phyloP scores from a whole-genome alignment of 2,113 vertebrate genomes.

The Crypturellus undulatus region DNA sequence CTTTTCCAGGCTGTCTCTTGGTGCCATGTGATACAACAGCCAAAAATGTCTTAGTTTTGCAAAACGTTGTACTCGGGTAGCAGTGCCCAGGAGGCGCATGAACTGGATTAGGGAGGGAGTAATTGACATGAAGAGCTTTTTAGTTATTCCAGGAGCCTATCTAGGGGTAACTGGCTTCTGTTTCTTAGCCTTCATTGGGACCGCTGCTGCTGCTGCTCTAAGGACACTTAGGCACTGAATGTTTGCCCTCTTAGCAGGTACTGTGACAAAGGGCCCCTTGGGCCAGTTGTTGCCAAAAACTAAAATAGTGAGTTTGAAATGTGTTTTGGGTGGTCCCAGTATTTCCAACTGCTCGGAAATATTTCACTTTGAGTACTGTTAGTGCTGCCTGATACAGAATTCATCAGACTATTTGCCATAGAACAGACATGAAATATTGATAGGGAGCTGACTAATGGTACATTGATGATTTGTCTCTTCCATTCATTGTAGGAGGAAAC shows the following conservation, averaged over 20 bases:
- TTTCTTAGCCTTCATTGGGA: not conserved
- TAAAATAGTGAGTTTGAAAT: not conserved
- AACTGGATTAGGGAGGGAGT: not conserved
- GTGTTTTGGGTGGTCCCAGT: not conserved
- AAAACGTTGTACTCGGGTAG: not conserved
- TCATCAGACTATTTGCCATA: not conserved
- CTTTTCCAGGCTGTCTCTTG: too few relatives aligned
- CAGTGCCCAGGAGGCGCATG: not conserved
- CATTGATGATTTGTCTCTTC: not conserved
- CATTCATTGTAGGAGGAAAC: not conserved
- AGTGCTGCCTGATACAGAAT: not conserved
- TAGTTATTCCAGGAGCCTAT: not conserved
- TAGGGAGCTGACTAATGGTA: not conserved
- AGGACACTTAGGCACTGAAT: not conserved
- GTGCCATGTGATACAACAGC: not conserved
- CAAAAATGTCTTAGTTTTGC: too few relatives aligned
- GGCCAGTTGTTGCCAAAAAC: not conserved
- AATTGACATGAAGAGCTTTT: not conserved
- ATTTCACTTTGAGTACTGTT: not conserved
- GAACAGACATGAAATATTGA: not conserved
- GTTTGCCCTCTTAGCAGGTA: not conserved
- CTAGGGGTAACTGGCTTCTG: not conserved
- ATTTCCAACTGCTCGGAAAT: not conserved
- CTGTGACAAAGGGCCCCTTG: not conserved
- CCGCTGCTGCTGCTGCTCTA: not conserved